Evolutionary conservation across 2,888 invertebrate genomes (phyloP).

Genomic region (Perizoma flavofasciatum): DNA sequence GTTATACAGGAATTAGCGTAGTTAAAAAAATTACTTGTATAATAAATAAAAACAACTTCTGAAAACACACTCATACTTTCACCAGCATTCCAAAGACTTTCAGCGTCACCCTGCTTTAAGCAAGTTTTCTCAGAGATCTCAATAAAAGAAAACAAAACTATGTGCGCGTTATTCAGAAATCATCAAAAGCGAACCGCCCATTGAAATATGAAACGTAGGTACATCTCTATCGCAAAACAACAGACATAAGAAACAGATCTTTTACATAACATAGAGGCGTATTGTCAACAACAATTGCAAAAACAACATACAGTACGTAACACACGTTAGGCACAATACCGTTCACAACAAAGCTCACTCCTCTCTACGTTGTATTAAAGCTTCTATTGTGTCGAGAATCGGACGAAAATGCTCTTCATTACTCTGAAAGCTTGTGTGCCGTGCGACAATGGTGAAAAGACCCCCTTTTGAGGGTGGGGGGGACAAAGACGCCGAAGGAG

Average conservation of each 20-base stretch:
- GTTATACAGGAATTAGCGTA: no score
- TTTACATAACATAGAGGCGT: slow-evolving; percentile 51
- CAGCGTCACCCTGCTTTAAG: no score
- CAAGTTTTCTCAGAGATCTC: neutral
- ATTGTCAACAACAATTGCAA: slow-evolving; percentile 73
- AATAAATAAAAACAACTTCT: no score
- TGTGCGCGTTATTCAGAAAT: neutral
- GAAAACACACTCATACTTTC: no score
- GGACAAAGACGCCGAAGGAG: slow-evolving; percentile 77
- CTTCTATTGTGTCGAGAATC: slow-evolving; percentile 78
- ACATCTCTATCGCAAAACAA: slow-evolving; percentile 40
- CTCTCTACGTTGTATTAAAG: slow-evolving; percentile 82
- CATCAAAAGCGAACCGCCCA: slow-evolving; percentile 12
- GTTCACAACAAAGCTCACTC: slow-evolving; percentile 73
- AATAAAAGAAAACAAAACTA: neutral
- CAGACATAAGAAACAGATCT: slow-evolving; percentile 51
- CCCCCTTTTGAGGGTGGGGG: slow-evolving; percentile 46
- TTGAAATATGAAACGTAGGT: slow-evolving; percentile 20
- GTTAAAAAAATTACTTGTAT: no score
- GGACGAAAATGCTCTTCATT: slow-evolving; percentile 85
- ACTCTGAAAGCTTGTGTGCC: slow-evolving; percentile 84
- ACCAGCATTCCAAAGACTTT: no score
- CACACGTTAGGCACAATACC: slow-evolving; percentile 75
- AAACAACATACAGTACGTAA: slow-evolving; percentile 73
- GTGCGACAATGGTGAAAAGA: slow-evolving; percentile 76